Base-by-base conservation (phyloP, 2,797 vertebrate species). In the Cossypha dichroa region DNA sequence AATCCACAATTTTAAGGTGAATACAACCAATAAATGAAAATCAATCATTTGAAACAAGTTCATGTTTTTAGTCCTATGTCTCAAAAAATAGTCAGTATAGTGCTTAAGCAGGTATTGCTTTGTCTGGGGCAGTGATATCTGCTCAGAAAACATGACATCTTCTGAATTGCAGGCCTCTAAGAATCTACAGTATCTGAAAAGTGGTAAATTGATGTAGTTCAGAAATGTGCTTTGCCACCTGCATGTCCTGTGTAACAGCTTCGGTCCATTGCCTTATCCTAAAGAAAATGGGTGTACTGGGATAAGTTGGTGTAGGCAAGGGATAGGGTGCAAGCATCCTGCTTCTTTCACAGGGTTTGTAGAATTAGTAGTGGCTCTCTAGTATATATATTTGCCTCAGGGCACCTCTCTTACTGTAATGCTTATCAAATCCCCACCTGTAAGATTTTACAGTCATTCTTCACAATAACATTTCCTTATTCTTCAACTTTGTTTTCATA, bases 241-340 rank as follows among this genome's bases (percentile, higher is more conserved):
- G 31, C 22, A 18, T 22, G 25, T 48, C 49, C 26, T 23, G 26
- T 49, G 26, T 40, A 34, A 20, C 26, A 28, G 21, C 28, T 75
- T 41, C 0, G 0, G 20, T 10, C 51, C 2, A 0, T 2, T 36
- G 15, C 31, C 76, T 31, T 13, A 38, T 52, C 62, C 69, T 17
- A 15, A 20, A 55, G 38, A 28, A 79, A 79, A 54, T 8, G 8
- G 28, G 15, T 46, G 14, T 17, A 21, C 6, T 81, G 75, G 70
- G 62, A 52, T 46, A 31, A 55, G 20, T 28, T 2, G 5, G 3
- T 8, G 3, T 6, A 46, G 41, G 36, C 17, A 79, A 41, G 33
- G 23, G 23, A 15, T 25, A 34, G 33, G 13, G 31, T 31, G 11
- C 28, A 45, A 41, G 25, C 43, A 21, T 8, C 38, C 40, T 74